Base-by-base conservation (phyloP, 2,113 vertebrate species). In the Mustelus asterias region DNA sequence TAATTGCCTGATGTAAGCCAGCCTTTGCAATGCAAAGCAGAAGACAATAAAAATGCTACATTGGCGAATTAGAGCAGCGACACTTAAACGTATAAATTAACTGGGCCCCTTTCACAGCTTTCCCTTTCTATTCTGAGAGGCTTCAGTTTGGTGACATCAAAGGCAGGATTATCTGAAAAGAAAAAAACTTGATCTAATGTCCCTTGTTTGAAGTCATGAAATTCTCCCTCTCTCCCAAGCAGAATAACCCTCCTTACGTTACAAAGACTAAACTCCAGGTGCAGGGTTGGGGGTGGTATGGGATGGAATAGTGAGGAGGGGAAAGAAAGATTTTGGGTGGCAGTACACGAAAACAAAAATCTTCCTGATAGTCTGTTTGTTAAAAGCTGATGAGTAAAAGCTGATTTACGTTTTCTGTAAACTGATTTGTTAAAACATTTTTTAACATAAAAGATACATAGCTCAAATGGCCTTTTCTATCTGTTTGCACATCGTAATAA, bases 11-110 rank as follows among this genome's bases (percentile, higher is more conserved):
- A 96, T 97, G 96, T 98, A 97, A 98, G 97, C 97, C 98, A 97
- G 97, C 98, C 98, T 98, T 99, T 99, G 98, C 97, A 97, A 99
- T 99, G 98, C 98, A 99, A 99, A 99, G 97, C 97, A 98, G 98
- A 98, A 97, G 97, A 98, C 97, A 98, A 98, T 97, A 97, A 96
- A 97, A 97, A 98, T 96, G 97, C 97, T 97, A 97, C 96, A 96
- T 96, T 60, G 96, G 96, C 0, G 96, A 98, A 98, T 98, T 97
- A 97, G 97, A 97, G 97, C 97, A 96, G 97, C 96, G 96, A 97
- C 97, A 97, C 97, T 98, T 98, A 98, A 97, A 97, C 96, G 96
- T 97, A 98, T 97, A 98, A 98, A 98, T 98, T 97, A 98, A 98
- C 97, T 96, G 78, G 96, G 97, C 96, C 97, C 97, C 97, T 98